Base-by-base conservation (phyloP, 2,797 vertebrate species). In the Tokudaia tokunoshimensis region DNA sequence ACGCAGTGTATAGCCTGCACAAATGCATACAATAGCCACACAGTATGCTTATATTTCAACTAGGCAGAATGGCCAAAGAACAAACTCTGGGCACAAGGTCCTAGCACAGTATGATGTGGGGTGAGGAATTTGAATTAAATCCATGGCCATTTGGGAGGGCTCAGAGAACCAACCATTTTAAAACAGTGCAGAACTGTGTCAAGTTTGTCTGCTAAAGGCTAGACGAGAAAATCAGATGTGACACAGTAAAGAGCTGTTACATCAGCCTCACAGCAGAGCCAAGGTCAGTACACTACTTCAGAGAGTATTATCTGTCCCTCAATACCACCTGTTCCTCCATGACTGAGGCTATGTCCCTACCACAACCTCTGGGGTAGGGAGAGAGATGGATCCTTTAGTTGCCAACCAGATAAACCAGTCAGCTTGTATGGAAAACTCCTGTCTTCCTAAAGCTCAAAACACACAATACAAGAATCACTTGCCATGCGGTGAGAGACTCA, bases 161-260 rank as follows among this genome's bases (percentile, higher is more conserved):
- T 88, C 55, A 44, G 7, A 86, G 79, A 80, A 94, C 37, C 55
- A 52, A 72, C 9, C 34, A 47, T 70, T 87, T 90, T 84, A 24
- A 91, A 74, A 85, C 50, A 70, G 24, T 67, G 22, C 72, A 22
- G 11, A 91, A 1, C 63, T 55, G 37, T 74, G 31, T 26, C 34
- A 44, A 88, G 29, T 82, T n/a, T 83, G 89, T 70, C 94, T 93
- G n/a, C 55, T 93, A 19, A 93, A 59, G 67, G 41, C 15, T 26
- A 82, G 82, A 82, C 13, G 52, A 44, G 47, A 61, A 95, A 89
- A 85, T n/a, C 84, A 44, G 24, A 44, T 29, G 52, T 61, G 47
- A 63, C 67, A 67, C 65, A 9, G 67, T 17, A 17, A 72, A 70
- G 67, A 37, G 67, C 67, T 37, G n/a, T 37, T 72, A 37, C 37